A percentile compares a stretch with the other conserved stretches of the same genome.
Conservation (phyloP, 2,888 invertebrate species). For the Busseola fusca region DNA sequence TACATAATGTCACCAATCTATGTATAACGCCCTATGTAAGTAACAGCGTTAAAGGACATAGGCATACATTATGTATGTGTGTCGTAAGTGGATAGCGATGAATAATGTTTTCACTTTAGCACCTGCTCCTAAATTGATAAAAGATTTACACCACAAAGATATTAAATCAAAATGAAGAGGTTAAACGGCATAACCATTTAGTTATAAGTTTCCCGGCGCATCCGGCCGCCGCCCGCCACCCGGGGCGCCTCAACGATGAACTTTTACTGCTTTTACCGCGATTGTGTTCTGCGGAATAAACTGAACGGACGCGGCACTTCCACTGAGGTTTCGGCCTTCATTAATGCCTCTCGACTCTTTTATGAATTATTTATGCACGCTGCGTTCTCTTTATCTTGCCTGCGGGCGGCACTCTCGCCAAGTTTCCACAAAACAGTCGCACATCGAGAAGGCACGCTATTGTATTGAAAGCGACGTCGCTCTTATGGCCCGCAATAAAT, state of each 20-base stretch:
- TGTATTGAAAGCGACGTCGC: constrained; percentile 82
- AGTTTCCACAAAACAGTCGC: constrained; percentile 82
- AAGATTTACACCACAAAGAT: constrained; percentile 24
- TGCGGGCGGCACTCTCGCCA: constrained; percentile 71
- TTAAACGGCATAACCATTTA: constrained; percentile 53
- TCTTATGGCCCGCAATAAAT: constrained; percentile 85
- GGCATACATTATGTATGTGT: constrained; percentile 20
- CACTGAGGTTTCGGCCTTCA: constrained; percentile 80
- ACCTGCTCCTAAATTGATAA: constrained; percentile 27
- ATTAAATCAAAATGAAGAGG: constrained; percentile 39
- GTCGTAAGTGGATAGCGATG: not conserved
- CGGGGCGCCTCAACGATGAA: constrained; percentile 55
- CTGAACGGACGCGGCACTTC: constrained; percentile 69
- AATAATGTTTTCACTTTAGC: constrained; percentile 28
- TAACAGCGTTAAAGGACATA: constrained; percentile 37
- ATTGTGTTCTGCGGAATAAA: constrained; percentile 65
- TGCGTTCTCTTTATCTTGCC: constrained; percentile 79
- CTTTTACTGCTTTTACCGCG: constrained; percentile 70
- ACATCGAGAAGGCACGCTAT: constrained; percentile 78
- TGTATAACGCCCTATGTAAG: constrained; percentile 31
- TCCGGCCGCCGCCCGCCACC: constrained; percentile 56
- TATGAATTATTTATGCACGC: constrained; percentile 85
- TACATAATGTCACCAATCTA: constrained; percentile 53
- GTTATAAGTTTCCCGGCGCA: constrained; percentile 54
- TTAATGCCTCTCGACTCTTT: constrained; percentile 82